phyloP scores from a whole-genome alignment of 2,888 invertebrate genomes.

The Calameuta pallipes region DNA sequence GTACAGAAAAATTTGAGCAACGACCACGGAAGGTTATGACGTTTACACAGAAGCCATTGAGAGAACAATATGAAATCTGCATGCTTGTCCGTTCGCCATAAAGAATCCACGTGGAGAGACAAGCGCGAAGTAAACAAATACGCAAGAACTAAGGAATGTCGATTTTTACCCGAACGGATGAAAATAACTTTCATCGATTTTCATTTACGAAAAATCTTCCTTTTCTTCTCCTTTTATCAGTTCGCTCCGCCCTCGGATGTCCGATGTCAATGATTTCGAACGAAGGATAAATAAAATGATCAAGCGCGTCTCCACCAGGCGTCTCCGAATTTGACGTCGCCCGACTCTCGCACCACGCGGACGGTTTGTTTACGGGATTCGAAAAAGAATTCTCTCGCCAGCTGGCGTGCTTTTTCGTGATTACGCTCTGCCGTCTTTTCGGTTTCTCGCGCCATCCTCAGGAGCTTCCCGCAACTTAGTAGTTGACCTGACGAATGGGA shows the following conservation, averaged over 20 bases:
- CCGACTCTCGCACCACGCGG: not conserved
- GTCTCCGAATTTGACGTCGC: not conserved
- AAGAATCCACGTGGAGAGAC: not conserved
- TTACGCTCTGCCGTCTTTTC: not conserved
- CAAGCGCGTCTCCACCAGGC: not conserved
- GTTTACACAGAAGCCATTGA: not conserved
- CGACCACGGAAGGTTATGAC: not conserved
- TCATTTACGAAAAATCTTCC: not conserved
- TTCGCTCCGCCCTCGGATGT: not conserved
- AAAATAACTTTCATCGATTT: not conserved
- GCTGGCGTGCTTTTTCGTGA: not conserved
- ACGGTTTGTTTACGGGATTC: not conserved
- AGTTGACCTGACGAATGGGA: not conserved
- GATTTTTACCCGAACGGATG: not conserved
- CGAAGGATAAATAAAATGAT: not conserved
- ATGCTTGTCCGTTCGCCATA: not conserved
- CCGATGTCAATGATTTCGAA: not conserved
- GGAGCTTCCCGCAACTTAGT: not conserved
- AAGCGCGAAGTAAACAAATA: not conserved
- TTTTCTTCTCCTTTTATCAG: not conserved
- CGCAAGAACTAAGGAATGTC: not conserved
- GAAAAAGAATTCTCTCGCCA: not conserved
- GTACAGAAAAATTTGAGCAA: not conserved
- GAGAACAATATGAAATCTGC: not conserved
- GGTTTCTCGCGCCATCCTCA: not conserved